Percentiles rank a stretch among this genome's conserved stretches.
Conservation (phyloP, 2,888 invertebrate genomes). For the Ditylenchus weischeri region DNA sequence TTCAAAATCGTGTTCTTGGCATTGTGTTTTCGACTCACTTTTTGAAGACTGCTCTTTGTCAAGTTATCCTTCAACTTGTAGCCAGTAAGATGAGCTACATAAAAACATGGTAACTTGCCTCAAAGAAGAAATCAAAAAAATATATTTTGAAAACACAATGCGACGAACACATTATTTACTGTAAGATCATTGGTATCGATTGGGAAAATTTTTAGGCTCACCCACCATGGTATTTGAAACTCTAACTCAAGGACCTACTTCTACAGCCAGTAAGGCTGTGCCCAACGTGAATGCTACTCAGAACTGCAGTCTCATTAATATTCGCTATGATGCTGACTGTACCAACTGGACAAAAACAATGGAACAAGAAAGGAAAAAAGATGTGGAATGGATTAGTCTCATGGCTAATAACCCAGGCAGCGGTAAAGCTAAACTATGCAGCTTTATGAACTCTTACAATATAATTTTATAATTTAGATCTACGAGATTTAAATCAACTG, state of each 20-base stretch:
- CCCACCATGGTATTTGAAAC: constrained; percentile 18
- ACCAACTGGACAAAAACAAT: constrained; percentile 8
- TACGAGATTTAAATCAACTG: constrained; percentile 15
- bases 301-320: constrained; percentile 4
- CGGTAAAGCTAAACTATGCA: neutral
- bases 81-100: no score
- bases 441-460: neutral
- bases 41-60: no score
- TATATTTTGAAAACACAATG: no score
- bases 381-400: constrained; percentile 9
- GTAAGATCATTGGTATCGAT: constrained; percentile 1
- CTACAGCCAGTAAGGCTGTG: neutral
- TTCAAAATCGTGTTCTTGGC: no score
- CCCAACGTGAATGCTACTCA: neutral
- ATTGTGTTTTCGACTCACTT: no score
- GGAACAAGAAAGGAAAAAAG: neutral
- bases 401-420: neutral
- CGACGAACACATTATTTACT: no score
- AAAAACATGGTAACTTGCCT: no score
- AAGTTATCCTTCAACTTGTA: no score
- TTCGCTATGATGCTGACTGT: constrained; percentile 13
- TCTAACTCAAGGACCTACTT: neutral
- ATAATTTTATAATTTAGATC: neutral
- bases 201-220: neutral
- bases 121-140: no score